Evolutionary conservation across 2,113 vertebrate genomes (phyloP).

Genomic region (Tretioscincus oriximinensis): DNA sequence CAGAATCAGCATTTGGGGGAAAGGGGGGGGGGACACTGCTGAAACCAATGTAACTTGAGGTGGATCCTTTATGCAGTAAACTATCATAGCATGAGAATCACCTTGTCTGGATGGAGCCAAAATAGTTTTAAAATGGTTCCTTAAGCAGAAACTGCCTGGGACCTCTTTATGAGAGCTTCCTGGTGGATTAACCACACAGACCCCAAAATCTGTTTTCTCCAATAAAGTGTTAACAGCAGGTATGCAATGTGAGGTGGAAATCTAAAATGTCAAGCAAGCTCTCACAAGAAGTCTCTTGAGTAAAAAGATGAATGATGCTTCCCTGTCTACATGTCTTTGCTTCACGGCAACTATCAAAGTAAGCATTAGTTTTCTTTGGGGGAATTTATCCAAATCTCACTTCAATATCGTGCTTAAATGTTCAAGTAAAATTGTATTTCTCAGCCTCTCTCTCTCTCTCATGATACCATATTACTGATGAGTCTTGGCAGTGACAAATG

Average conservation of each 20-base stretch:
- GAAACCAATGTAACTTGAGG: too few species aligned
- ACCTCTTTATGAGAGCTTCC: not conserved
- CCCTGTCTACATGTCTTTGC: conserved; percentile 47
- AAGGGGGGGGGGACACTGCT: too few species aligned
- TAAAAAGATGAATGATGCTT: conserved; percentile 51
- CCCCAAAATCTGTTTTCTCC: conserved; percentile 5
- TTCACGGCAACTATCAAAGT: conserved; percentile 52
- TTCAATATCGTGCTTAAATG: conserved; percentile 61
- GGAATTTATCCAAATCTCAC: conserved; percentile 56
- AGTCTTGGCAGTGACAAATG: conserved; percentile 66
- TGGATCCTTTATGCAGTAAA: too few species aligned
- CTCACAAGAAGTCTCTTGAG: conserved; percentile 38
- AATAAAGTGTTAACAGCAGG: conserved; percentile 33
- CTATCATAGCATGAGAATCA: too few species aligned
- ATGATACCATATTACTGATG: conserved; percentile 58
- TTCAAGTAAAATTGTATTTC: conserved; percentile 57
- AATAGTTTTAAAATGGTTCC: conserved; percentile 1
- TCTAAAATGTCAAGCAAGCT: conserved; percentile 47
- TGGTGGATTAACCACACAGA: not conserved
- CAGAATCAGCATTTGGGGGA: too few species aligned
- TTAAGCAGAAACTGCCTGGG: not conserved
- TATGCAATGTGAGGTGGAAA: conserved; percentile 54
- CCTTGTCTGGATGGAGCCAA: not conserved
- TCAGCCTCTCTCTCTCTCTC: conserved; percentile 54
- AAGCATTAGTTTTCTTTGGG: conserved; percentile 60